Evolutionary conservation across 2,113 vertebrate species (phyloP).

Genomic region (Vicugna pacos): DNA sequence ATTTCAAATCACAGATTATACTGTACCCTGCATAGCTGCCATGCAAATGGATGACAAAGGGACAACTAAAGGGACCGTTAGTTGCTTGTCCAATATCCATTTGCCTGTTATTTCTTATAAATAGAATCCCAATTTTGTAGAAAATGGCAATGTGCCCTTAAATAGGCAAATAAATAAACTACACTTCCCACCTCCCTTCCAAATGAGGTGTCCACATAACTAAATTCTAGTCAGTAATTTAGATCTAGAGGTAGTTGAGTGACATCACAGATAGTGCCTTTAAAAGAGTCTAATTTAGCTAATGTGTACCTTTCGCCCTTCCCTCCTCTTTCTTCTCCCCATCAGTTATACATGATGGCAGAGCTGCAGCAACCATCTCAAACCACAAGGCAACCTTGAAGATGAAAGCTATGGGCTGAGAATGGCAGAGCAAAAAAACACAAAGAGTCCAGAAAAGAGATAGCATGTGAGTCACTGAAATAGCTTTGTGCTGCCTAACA

Average conservation of each 20-base stretch:
- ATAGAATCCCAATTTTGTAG: not conserved
- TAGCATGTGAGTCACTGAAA: not conserved
- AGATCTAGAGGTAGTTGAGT: not conserved
- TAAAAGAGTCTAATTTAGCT: not conserved
- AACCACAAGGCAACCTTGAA: not conserved
- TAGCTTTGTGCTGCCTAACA: not conserved
- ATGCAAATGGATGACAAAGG: not conserved
- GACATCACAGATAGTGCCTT: not conserved
- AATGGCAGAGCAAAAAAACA: not conserved
- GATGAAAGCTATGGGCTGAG: not conserved
- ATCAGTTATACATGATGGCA: not conserved
- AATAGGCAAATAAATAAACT: not conserved
- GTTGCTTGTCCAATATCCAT: not conserved
- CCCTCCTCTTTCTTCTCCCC: not conserved
- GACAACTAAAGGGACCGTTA: not conserved
- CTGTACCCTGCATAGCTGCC: not conserved
- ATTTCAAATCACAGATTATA: not conserved
- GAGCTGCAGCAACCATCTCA: not conserved
- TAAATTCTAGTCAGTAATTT: not conserved
- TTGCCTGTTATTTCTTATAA: not conserved
- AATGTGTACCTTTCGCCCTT: not conserved
- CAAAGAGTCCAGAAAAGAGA: not conserved
- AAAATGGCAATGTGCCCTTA: not conserved
- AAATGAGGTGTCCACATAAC: not conserved
- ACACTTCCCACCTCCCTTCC: not conserved